Evolutionary conservation across 2,888 invertebrate species (phyloP).

Genomic region (Cosmia trapezina): DNA sequence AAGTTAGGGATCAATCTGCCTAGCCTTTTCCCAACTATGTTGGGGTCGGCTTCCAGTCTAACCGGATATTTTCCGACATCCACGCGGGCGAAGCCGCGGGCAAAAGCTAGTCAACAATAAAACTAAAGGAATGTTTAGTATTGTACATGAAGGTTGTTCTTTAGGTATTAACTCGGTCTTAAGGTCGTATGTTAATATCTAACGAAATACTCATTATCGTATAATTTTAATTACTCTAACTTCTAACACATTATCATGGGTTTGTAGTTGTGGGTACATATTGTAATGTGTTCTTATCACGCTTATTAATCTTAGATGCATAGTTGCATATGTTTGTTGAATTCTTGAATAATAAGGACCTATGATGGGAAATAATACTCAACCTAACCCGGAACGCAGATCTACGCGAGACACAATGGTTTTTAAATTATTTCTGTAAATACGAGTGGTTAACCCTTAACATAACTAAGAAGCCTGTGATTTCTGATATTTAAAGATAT

Average conservation of each 20-base stretch:
- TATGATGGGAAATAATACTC: background rate
- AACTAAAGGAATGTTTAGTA: constrained; percentile 29
- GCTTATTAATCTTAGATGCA: constrained; percentile 24
- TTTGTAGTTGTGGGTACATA: constrained; percentile 3
- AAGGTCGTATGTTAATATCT: constrained; percentile 57
- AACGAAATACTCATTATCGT: constrained; percentile 53
- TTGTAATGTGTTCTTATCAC: constrained; percentile 31
- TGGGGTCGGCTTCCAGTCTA: too few species aligned
- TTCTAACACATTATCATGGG: constrained; percentile 23
- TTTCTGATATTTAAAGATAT: background rate
- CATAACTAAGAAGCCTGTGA: background rate
- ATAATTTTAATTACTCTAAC: constrained; percentile 50
- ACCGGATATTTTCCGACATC: too few species aligned
- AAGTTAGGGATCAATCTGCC: too few species aligned
- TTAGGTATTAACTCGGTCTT: constrained; percentile 41
- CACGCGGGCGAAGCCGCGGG: too few species aligned
- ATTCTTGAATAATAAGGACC: constrained; percentile 3
- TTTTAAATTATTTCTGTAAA: too few species aligned
- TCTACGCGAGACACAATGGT: too few species aligned
- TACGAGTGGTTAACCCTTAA: background rate
- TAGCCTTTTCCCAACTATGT: too few species aligned
- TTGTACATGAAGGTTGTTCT: constrained; percentile 50
- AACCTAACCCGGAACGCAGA: too few species aligned
- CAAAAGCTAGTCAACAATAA: too few species aligned
- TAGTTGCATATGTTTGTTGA: background rate